phyloP scores from a whole-genome alignment of 1,140 invertebrate species.

The Diplogasteroides magnus region DNA sequence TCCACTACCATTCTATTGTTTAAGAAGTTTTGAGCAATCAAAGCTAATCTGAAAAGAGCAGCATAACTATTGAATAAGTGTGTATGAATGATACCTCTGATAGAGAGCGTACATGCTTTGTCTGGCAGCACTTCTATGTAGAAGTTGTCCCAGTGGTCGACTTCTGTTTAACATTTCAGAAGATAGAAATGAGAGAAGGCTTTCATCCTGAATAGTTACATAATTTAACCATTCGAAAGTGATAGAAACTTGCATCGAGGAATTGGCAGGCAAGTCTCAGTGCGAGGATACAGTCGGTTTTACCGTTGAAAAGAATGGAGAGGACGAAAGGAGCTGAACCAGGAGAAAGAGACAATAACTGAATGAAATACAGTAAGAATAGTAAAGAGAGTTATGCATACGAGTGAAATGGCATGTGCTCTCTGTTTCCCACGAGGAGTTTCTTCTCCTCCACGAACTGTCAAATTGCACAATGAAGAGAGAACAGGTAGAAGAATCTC shows the following conservation, averaged over 20 bases:
- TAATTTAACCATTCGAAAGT: background rate
- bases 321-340: background rate
- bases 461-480: no score
- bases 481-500: no score
- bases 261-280: background rate
- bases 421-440: background rate
- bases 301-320: background rate
- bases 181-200: background rate
- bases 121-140: background rate
- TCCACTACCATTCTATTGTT: background rate
- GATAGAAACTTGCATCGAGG: background rate
- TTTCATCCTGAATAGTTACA: background rate
- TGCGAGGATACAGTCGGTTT: background rate
- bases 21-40: background rate
- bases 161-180: background rate
- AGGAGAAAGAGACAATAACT: background rate
- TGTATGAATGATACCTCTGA: background rate
- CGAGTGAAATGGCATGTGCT: background rate
- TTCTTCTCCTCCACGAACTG: background rate
- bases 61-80: background rate
- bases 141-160: background rate
- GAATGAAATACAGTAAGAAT: background rate
- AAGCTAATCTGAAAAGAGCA: background rate
- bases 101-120: background rate
- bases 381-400: no score